Evolutionary conservation across 2,888 invertebrate genomes (phyloP).

Genomic region (Acronicta leporina): DNA sequence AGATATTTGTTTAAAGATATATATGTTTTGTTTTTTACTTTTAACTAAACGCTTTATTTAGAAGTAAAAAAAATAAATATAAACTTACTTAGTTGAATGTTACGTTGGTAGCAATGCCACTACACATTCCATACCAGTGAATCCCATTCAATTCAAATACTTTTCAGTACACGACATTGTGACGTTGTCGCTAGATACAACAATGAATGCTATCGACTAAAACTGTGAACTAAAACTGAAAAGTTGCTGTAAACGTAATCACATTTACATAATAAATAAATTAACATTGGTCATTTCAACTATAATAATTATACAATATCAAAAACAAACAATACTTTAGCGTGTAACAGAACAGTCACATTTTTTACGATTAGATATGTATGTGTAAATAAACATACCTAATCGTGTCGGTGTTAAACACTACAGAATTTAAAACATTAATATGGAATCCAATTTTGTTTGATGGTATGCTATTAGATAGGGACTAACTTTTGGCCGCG

Average conservation of each 20-base stretch:
- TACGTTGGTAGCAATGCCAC: slow-evolving; percentile 6
- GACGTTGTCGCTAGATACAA: slow-evolving; percentile 20
- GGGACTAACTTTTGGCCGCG: too few species aligned
- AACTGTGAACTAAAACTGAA: slow-evolving; percentile 30
- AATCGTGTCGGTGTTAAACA: slow-evolving; percentile 7
- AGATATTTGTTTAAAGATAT: too few species aligned
- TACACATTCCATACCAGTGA: slow-evolving; percentile 17
- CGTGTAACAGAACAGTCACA: slow-evolving; percentile 18
- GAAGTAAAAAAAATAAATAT: too few species aligned
- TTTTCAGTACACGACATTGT: slow-evolving; percentile 34
- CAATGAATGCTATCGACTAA: slow-evolving; percentile 31
- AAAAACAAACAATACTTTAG: slow-evolving; percentile 26
- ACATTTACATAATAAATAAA: neutral
- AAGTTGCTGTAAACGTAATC: slow-evolving; percentile 4
- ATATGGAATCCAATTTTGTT: too few species aligned
- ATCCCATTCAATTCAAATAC: slow-evolving; percentile 16
- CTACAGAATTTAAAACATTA: too few species aligned
- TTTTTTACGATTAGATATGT: too few species aligned
- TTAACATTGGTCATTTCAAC: neutral
- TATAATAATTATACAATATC: slow-evolving; percentile 10
- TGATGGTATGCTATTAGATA: too few species aligned
- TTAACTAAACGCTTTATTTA: too few species aligned
- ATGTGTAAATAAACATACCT: slow-evolving; percentile 21
- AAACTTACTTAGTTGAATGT: too few species aligned
- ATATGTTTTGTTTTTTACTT: too few species aligned